Percentiles rank a stretch among this genome's conserved stretches.
Evolutionary conservation across 2,888 invertebrate species (phyloP).

Genomic region (Cylindroiulus punctatus): DNA sequence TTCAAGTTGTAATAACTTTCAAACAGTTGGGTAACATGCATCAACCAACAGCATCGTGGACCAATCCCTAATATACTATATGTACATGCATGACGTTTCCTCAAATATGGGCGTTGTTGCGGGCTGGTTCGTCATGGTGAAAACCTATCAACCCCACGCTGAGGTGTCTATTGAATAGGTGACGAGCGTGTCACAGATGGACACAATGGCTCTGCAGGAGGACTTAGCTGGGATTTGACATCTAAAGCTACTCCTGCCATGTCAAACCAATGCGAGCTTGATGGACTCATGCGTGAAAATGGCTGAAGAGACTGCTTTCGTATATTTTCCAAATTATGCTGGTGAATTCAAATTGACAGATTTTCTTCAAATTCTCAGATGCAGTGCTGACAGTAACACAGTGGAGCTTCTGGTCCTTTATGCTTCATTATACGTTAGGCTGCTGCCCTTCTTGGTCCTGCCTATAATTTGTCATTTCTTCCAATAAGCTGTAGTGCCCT

Average conservation of each 20-base stretch:
- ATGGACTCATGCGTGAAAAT: conserved; percentile 18
- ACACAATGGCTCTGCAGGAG: conserved; percentile 44
- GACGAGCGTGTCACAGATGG: conserved; percentile 30
- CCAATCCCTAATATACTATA: neutral
- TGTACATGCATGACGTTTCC: neutral
- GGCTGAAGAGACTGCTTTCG: neutral
- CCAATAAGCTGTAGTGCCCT: neutral
- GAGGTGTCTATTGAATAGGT: conserved; percentile 15
- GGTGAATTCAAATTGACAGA: neutral
- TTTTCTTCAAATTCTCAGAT: neutral
- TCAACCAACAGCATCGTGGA: no score
- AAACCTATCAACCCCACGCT: conserved; percentile 39
- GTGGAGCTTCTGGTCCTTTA: neutral
- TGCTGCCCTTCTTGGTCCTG: conserved; percentile 7
- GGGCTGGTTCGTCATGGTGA: neutral
- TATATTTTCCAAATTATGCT: neutral
- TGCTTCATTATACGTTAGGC: neutral
- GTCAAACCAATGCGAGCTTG: neutral
- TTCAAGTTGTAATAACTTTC: no score
- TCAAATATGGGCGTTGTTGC: conserved; percentile 33
- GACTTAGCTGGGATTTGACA: conserved; percentile 44
- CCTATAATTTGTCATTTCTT: neutral
- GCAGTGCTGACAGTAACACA: neutral
- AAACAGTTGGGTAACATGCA: no score
- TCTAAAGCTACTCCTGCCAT: neutral